These are phyloP conservation scores for Champsocephalus esox DNA, from an alignment of 2,797 vertebrate genomes.

Conservation along the genomic window DNA sequence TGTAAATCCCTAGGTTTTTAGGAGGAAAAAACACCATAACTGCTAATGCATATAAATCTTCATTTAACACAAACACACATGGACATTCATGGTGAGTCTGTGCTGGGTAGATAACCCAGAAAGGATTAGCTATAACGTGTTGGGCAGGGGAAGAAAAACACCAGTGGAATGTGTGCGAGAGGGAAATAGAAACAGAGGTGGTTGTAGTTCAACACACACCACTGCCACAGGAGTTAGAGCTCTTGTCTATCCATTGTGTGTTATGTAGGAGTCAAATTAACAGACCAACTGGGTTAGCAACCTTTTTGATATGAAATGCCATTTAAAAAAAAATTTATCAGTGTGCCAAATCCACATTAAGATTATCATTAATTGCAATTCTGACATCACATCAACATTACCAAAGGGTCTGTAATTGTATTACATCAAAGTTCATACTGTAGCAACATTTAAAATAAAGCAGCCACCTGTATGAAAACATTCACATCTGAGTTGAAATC, in stretches of 20 bases:
- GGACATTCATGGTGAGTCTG: slow-evolving; percentile 40
- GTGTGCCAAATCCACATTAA: too few relatives aligned
- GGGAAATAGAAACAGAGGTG: slow-evolving; percentile 12
- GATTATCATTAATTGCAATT: too few relatives aligned
- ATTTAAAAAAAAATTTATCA: too few relatives aligned
- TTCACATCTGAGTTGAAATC: too few relatives aligned
- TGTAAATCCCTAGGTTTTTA: slow-evolving; percentile 36
- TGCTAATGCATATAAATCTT: slow-evolving; percentile 55
- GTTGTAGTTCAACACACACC: slow-evolving; percentile 25
- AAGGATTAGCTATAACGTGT: slow-evolving; percentile 61
- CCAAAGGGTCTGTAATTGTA: too few relatives aligned
- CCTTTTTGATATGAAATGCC: too few relatives aligned
- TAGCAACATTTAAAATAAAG: too few relatives aligned
- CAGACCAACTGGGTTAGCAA: too few relatives aligned
- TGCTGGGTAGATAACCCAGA: slow-evolving; percentile 60
- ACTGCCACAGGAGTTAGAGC: slow-evolving; percentile 4
- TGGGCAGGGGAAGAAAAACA: slow-evolving; percentile 39
- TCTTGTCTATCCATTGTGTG: slow-evolving; percentile 1
- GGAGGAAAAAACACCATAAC: slow-evolving; percentile 20
- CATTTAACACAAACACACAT: slow-evolving; percentile 35
- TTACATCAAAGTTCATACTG: too few relatives aligned
- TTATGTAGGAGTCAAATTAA: too few relatives aligned
- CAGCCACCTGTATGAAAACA: too few relatives aligned
- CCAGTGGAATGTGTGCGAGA: slow-evolving; percentile 26
- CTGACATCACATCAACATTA: too few relatives aligned